A percentile compares a stretch with the other conserved stretches of the same genome.
Evolutionary conservation across 2,113 vertebrate species (phyloP).

Genomic region (Tringa solitaria): DNA sequence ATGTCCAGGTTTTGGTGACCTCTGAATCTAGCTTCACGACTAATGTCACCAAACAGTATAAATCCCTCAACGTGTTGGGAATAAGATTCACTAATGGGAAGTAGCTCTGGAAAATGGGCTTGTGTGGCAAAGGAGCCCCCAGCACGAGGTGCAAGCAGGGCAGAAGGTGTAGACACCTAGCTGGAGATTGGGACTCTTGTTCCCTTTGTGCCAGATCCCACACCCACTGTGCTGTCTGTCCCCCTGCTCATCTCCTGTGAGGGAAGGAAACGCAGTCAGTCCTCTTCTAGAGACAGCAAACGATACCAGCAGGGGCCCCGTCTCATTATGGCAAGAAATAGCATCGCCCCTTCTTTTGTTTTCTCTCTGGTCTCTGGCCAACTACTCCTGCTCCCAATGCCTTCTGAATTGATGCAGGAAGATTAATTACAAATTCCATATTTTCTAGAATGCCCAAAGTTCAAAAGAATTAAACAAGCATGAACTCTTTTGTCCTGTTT

Average conservation of each 20-base stretch:
- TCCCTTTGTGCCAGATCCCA: background rate
- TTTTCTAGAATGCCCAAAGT: background rate
- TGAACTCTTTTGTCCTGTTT: background rate
- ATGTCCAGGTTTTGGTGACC: background rate
- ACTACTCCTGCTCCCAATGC: background rate
- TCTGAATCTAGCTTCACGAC: background rate
- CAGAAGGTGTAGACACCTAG: background rate
- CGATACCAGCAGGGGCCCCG: background rate
- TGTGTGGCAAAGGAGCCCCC: background rate
- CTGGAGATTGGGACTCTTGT: background rate
- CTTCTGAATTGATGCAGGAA: background rate
- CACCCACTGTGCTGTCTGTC: background rate
- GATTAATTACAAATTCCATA: background rate
- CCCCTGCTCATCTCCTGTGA: background rate
- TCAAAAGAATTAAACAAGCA: background rate
- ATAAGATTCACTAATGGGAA: background rate
- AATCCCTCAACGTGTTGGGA: background rate
- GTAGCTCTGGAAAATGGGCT: background rate
- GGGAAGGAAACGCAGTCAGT: background rate
- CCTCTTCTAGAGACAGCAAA: background rate
- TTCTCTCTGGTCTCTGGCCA: background rate
- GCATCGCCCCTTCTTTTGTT: background rate
- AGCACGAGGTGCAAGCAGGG: background rate
- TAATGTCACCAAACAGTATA: background rate
- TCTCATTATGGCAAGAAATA: background rate